Conservation (phyloP, 2,888 invertebrate genomes). For the Strigamia crassipes region DNA sequence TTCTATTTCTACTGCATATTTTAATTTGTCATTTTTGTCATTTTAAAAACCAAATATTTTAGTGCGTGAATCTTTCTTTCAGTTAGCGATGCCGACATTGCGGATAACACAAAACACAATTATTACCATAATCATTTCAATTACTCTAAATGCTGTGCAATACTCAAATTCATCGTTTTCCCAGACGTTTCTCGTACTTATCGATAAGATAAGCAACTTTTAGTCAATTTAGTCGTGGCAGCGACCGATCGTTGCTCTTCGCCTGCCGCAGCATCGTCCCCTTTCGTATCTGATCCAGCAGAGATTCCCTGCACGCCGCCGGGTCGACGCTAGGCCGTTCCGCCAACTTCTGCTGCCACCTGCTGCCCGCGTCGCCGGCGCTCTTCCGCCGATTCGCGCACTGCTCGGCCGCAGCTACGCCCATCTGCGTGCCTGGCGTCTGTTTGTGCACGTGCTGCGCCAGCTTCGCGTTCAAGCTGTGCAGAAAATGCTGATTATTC, state of each 20-base stretch:
- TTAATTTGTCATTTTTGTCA: too few species aligned
- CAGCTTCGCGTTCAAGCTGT: conserved; percentile 79
- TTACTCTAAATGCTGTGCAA: too few species aligned
- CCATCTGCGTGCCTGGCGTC: neutral
- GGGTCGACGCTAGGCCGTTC: conserved; percentile 64
- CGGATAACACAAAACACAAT: too few species aligned
- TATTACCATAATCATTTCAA: too few species aligned
- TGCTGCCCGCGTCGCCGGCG: conserved; percentile 59
- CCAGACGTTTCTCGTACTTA: conserved; percentile 43
- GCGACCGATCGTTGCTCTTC: conserved; percentile 80
- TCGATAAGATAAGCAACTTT: conserved; percentile 49
- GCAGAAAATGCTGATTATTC: conserved; percentile 65
- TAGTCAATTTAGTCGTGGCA: conserved; percentile 67
- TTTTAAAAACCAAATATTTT: too few species aligned
- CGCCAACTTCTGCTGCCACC: conserved; percentile 72
- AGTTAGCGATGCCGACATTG: too few species aligned
- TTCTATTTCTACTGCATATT: too few species aligned
- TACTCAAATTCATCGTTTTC: too few species aligned
- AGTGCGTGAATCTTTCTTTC: too few species aligned
- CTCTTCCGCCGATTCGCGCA: conserved; percentile 55
- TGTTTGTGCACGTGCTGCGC: conserved; percentile 57
- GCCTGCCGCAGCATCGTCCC: conserved; percentile 82
- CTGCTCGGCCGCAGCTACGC: neutral
- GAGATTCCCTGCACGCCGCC: conserved; percentile 77
- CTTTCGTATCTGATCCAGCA: conserved; percentile 92